Evolutionary conservation across 2,797 vertebrate species (phyloP).

Genomic region (Natrix natrix): DNA sequence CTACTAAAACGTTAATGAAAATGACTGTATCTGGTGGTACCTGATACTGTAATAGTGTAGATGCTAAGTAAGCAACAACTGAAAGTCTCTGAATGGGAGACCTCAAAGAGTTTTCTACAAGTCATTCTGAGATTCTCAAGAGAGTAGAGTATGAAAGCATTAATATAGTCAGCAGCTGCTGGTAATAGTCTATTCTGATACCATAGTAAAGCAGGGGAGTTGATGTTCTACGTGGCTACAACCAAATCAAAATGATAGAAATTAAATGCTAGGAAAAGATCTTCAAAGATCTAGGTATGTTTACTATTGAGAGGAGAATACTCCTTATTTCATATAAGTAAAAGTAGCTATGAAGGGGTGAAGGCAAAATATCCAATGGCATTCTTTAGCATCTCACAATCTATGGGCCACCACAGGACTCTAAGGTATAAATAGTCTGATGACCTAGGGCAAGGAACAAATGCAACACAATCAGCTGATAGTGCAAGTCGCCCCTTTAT

Average conservation of each 20-base stretch:
- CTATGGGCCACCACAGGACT: not conserved
- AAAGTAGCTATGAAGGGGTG: not conserved
- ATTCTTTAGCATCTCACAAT: not conserved
- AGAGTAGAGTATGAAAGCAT: not conserved
- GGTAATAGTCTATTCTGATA: not conserved
- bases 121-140: not conserved
- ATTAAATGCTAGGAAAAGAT: not conserved
- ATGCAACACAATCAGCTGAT: too few species aligned
- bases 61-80: not conserved
- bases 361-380: not conserved
- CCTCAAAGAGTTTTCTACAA: not conserved
- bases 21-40: not conserved
- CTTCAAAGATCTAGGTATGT: not conserved
- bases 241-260: not conserved
- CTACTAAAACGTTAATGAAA: slow-evolving; percentile 1
- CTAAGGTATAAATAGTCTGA: not conserved
- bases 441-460: too few species aligned
- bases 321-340: not conserved
- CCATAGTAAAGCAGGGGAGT: not conserved
- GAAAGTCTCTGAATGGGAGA: not conserved
- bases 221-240: not conserved
- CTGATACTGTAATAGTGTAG: not conserved
- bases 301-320: not conserved
- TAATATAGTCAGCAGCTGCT: not conserved
- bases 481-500: too few species aligned